Evolutionary conservation across 2,888 invertebrate species (phyloP).

Genomic region (Eremobia ochroleuca): DNA sequence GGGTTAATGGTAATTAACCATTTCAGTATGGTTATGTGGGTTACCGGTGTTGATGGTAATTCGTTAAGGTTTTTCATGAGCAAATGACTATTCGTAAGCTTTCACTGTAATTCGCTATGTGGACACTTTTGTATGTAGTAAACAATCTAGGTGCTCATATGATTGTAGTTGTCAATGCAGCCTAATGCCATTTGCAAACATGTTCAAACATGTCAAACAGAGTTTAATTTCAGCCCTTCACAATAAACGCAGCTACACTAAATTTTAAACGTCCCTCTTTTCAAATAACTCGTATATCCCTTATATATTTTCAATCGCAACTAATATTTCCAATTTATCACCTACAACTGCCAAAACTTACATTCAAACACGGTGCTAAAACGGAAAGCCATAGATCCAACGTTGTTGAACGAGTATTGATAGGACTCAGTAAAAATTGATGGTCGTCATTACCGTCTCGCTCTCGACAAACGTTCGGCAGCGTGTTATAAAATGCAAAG

Average conservation of each 20-base stretch:
- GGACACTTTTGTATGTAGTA: too few relatives aligned
- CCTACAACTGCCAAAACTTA: constrained; percentile 27
- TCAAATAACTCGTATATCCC: background rate
- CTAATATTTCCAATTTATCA: constrained; percentile 9
- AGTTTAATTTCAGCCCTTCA: background rate
- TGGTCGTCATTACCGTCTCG: constrained; percentile 82
- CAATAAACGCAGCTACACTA: background rate
- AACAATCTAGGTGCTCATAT: too few relatives aligned
- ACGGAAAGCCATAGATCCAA: constrained; percentile 53
- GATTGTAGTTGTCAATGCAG: background rate
- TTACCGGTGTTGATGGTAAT: constrained; percentile 35
- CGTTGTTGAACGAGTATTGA: constrained; percentile 63
- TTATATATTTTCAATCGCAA: background rate
- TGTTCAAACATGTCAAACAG: background rate
- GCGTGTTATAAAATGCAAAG: constrained; percentile 86
- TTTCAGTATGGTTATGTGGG: constrained; percentile 61
- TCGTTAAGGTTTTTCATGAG: constrained; percentile 26
- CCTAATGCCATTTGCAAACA: background rate
- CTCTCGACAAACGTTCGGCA: constrained; percentile 79
- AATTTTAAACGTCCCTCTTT: background rate
- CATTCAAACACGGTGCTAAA: constrained; percentile 41
- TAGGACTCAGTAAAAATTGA: constrained; percentile 79
- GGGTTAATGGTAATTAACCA: constrained; percentile 78
- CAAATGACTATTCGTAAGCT: background rate
- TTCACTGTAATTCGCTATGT: background rate